These are phyloP conservation scores for Drosophila sordidula DNA, from an alignment of 2,888 invertebrate species.

Conservation along the genomic window DNA sequence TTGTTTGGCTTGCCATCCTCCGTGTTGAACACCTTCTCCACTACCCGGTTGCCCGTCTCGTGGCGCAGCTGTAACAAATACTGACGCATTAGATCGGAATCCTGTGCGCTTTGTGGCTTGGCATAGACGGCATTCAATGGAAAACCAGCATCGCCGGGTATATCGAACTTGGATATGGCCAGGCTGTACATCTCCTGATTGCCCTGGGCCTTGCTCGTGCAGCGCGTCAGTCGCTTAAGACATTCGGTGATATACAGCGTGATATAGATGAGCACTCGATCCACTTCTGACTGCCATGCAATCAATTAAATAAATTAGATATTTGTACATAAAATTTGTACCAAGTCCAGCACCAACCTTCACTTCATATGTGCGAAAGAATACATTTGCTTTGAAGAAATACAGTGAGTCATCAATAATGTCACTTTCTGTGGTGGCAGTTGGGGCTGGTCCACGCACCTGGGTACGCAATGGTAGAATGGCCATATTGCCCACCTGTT, in stretches of 20 bases:
- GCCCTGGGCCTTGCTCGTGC: constrained; percentile 94
- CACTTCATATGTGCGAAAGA: constrained; percentile 99
- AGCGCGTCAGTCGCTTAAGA: constrained; percentile 96
- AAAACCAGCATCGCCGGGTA: constrained; percentile 97
- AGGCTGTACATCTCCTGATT: constrained; percentile 98
- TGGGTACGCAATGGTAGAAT: constrained; percentile 95
- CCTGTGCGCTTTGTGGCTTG: constrained; percentile 91
- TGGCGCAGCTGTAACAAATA: constrained; percentile 97
- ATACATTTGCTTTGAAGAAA: constrained; percentile 99
- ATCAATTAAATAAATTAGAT: background rate
- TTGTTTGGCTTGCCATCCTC: constrained; percentile 98
- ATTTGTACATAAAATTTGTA: background rate
- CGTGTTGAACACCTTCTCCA: constrained; percentile 94
- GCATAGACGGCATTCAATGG: constrained; percentile 98
- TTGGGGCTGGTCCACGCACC: constrained; percentile 96
- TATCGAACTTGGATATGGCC: constrained; percentile 97
- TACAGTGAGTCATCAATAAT: constrained; percentile 98
- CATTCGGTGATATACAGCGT: constrained; percentile 99
- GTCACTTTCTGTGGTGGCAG: constrained; percentile 90
- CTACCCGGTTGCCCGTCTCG: constrained; percentile 96
- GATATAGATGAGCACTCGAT: constrained; percentile 98
- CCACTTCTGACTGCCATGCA: constrained; percentile 93
- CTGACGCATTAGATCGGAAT: constrained; percentile 95
- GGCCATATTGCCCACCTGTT: constrained; percentile 96
- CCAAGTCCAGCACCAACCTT: constrained; percentile 88